phyloP scores from a whole-genome alignment of 2,797 vertebrate genomes.

The Peromyscus melanophrys region DNA sequence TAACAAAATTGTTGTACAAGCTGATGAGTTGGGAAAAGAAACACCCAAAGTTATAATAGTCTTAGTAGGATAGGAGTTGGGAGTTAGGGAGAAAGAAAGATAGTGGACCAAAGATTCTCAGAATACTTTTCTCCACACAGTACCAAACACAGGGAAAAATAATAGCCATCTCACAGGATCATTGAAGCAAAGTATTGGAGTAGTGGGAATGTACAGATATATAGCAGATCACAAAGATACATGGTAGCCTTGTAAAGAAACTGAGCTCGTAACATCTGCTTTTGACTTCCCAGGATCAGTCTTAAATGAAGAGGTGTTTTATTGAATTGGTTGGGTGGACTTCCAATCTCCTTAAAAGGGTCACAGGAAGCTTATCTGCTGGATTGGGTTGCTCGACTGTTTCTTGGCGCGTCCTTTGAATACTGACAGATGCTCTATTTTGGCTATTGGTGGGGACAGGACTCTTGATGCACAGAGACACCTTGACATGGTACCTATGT shows the following conservation, averaged over 20 bases:
- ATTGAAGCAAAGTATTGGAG: background rate
- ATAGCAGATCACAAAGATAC: background rate
- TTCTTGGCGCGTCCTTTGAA: background rate
- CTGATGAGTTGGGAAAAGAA: background rate
- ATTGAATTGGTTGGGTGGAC: background rate
- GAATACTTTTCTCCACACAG: background rate
- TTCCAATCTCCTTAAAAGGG: background rate
- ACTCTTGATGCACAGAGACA: background rate
- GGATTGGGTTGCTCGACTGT: background rate
- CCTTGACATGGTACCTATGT: background rate
- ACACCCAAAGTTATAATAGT: too few relatives aligned
- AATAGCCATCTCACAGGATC: background rate
- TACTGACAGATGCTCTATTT: background rate
- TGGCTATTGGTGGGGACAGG: background rate
- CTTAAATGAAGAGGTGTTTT: background rate
- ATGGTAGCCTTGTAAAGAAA: background rate
- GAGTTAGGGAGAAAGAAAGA: background rate
- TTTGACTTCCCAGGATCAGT: background rate
- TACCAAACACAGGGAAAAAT: background rate
- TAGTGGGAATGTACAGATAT: too few relatives aligned
- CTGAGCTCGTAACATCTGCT: background rate
- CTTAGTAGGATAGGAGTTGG: background rate
- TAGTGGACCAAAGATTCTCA: background rate
- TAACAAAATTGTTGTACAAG: background rate
- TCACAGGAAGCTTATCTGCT: background rate